These are phyloP conservation scores for Danaus chrysippus DNA, from an alignment of 2,888 invertebrate genomes.

Conservation along the genomic window DNA sequence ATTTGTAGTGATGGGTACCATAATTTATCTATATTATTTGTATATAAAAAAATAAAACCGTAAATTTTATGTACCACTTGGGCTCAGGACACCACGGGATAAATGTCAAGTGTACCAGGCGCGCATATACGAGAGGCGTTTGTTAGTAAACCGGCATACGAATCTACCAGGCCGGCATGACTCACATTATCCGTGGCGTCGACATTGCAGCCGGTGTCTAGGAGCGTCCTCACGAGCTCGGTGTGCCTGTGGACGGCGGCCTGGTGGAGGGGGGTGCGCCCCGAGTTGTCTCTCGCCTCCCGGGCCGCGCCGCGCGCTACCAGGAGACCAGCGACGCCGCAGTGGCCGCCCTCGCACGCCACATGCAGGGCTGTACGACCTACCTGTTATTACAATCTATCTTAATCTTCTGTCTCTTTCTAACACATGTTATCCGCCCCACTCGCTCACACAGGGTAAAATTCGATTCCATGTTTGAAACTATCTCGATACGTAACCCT, in stretches of 20 bases:
- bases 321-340: slow-evolving; percentile 78
- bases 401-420: slow-evolving; percentile 9
- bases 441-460: neutral
- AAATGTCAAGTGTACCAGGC: slow-evolving; percentile 14
- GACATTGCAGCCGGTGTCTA: slow-evolving; percentile 83
- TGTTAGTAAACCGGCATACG: neutral
- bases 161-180: slow-evolving; percentile 31
- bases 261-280: slow-evolving; percentile 86
- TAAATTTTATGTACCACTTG: too few relatives aligned
- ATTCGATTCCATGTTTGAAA: neutral
- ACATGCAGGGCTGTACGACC: slow-evolving; percentile 83
- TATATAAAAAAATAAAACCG: neutral
- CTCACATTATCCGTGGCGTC: slow-evolving; percentile 72
- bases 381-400: slow-evolving; percentile 41
- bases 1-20: too few relatives aligned
- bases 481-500: too few relatives aligned
- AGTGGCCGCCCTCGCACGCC: slow-evolving; percentile 84
- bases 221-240: slow-evolving; percentile 83
- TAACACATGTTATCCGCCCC: neutral
- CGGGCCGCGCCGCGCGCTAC: slow-evolving; percentile 81
- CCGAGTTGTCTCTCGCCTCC: slow-evolving; percentile 84
- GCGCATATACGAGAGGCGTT: neutral
- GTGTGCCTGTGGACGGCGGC: slow-evolving; percentile 88
- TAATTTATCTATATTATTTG: too few relatives aligned
- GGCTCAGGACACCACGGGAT: neutral